These are phyloP conservation scores for Bergia puertoricense DNA, from an alignment of 92 coral and sea anemone genomes.

Conservation along the genomic window DNA sequence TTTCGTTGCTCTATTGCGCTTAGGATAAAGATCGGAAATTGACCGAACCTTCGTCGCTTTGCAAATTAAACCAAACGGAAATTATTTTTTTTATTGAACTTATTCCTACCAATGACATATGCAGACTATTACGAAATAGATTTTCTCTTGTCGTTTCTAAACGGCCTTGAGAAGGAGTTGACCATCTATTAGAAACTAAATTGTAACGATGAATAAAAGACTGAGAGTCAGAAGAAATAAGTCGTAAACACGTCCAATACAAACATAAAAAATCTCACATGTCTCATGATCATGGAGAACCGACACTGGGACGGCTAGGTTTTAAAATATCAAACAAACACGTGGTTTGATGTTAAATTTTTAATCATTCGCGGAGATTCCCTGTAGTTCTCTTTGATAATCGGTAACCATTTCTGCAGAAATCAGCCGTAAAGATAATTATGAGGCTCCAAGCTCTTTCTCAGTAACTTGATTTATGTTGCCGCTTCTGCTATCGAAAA, in stretches of 20 bases:
- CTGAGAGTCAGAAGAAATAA: not conserved
- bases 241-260: too few relatives aligned
- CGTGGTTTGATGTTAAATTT: conserved; percentile 25
- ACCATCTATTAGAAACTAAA: not conserved
- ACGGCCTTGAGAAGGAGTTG: not conserved
- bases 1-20: not conserved
- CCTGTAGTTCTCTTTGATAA: conserved; percentile 26
- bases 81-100: not conserved
- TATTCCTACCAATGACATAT: not conserved
- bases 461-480: not conserved
- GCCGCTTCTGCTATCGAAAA: not conserved
- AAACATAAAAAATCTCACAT: not conserved
- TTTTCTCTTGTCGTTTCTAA: not conserved
- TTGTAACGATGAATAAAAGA: not conserved
- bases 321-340: not conserved
- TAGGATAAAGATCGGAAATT: not conserved
- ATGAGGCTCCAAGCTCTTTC: not conserved
- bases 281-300: not conserved
- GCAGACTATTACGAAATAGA: not conserved
- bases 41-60: not conserved
- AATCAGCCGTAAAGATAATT: not conserved
- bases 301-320: not conserved
- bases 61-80: not conserved
- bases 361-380: conserved; percentile 38
- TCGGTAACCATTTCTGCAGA: not conserved